Evolutionary conservation across 2,888 invertebrate species (phyloP).

Genomic region (Argyra leucocephala): DNA sequence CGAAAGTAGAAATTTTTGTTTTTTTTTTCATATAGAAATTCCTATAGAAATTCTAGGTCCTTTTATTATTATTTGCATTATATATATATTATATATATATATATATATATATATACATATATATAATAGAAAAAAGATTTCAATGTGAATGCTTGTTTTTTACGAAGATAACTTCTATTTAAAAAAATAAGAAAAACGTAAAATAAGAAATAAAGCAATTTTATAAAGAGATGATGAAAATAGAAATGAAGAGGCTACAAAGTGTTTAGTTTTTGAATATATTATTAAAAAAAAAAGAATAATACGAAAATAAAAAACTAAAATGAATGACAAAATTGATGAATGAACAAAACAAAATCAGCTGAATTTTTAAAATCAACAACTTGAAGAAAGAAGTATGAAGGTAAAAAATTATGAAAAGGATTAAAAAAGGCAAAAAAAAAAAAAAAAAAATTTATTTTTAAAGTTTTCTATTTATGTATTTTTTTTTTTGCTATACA

Average conservation of each 20-base stretch:
- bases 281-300: neutral
- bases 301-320: neutral
- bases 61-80: too few relatives aligned
- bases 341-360: neutral
- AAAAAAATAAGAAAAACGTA: neutral
- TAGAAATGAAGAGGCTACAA: neutral
- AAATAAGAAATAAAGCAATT: neutral
- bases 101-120: too few relatives aligned
- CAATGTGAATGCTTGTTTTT: too few relatives aligned
- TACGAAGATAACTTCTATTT: too few relatives aligned
- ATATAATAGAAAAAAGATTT: too few relatives aligned
- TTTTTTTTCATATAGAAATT: too few relatives aligned
- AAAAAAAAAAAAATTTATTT: neutral
- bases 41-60: too few relatives aligned
- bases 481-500: too few relatives aligned
- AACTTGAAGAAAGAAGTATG: neutral
- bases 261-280: constrained; percentile 1
- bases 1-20: neutral
- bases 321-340: neutral
- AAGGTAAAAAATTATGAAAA: neutral
- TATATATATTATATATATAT: too few relatives aligned
- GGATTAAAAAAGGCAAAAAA: neutral
- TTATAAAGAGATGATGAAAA: neutral
- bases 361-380: neutral
- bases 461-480: too few relatives aligned